A percentile compares a stretch with the other conserved stretches of the same genome.
phyloP scores from a whole-genome alignment of 2,113 vertebrate species.

The Urocolius indicus region DNA sequence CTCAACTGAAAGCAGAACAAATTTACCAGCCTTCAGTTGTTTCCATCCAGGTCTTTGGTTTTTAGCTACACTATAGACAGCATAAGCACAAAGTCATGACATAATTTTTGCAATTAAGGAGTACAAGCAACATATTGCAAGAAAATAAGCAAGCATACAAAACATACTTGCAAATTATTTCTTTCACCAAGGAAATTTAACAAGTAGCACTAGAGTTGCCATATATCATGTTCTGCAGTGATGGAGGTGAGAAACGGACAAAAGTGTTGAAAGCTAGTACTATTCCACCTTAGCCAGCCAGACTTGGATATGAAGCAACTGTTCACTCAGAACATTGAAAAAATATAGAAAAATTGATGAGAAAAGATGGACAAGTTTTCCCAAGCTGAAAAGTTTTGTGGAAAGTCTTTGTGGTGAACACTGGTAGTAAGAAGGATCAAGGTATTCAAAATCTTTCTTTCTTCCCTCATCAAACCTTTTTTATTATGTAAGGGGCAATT shows the following conservation, averaged over 20 bases:
- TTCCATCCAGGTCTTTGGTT: not conserved
- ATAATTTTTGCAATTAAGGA: not conserved
- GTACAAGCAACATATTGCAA: not conserved
- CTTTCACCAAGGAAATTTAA: not conserved
- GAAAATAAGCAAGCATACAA: not conserved
- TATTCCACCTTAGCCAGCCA: not conserved
- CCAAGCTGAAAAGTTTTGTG: not conserved
- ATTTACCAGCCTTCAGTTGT: not conserved
- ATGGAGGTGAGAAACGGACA: not conserved
- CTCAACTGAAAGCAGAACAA: not conserved
- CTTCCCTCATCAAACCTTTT: not conserved
- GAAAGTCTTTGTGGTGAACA: not conserved
- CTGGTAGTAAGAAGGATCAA: not conserved
- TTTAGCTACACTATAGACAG: not conserved
- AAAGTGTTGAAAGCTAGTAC: not conserved
- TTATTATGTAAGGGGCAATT: not conserved
- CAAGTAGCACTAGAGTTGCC: not conserved
- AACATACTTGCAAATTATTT: not conserved
- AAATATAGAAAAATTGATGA: not conserved
- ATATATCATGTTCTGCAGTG: not conserved
- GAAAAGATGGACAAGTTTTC: not conserved
- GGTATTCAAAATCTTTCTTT: not conserved
- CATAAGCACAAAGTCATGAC: not conserved
- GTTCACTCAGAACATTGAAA: not conserved
- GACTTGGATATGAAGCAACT: not conserved